phyloP scores from a whole-genome alignment of 1,140 invertebrate genomes.

The Eumaeus atala region DNA sequence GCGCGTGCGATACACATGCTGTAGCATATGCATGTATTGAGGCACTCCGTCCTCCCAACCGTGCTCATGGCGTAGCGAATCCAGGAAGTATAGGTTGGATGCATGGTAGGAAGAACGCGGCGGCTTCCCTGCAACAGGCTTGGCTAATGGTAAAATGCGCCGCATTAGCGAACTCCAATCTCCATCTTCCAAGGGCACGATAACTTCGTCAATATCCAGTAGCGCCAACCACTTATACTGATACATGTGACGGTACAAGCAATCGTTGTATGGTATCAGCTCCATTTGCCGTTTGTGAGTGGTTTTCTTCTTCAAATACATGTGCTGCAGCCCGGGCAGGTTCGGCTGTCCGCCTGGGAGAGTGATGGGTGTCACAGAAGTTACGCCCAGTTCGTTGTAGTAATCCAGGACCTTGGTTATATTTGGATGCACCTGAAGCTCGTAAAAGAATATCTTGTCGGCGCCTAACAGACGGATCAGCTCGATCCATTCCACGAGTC shows the following conservation, averaged over 20 bases:
- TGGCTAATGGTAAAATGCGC: conserved; percentile 81
- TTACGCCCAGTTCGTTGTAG: conserved; percentile 83
- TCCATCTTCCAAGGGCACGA: conserved; percentile 88
- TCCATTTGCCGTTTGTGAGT: conserved; percentile 96
- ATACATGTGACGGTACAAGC: conserved; percentile 94
- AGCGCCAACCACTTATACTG: conserved; percentile 92
- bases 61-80: conserved; percentile 88
- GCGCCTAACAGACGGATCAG: conserved; percentile 89
- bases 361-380: conserved; percentile 90
- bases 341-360: conserved; percentile 94
- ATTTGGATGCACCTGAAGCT: conserved; percentile 92
- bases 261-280: conserved; percentile 97
- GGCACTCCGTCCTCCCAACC: conserved; percentile 89
- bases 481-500: conserved; percentile 97
- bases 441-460: conserved; percentile 94
- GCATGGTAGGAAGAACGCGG: conserved; percentile 89
- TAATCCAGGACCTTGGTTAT: conserved; percentile 90
- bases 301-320: conserved; percentile 91
- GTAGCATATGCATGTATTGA: conserved; percentile 94
- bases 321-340: conserved; percentile 88
- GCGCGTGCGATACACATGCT: conserved; percentile 91
- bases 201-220: conserved; percentile 95
- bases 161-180: conserved; percentile 90
- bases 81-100: conserved; percentile 95
- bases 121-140: conserved; percentile 83